Base-by-base conservation (phyloP, 2,888 invertebrate genomes). In the Agriopis leucophaearia region DNA sequence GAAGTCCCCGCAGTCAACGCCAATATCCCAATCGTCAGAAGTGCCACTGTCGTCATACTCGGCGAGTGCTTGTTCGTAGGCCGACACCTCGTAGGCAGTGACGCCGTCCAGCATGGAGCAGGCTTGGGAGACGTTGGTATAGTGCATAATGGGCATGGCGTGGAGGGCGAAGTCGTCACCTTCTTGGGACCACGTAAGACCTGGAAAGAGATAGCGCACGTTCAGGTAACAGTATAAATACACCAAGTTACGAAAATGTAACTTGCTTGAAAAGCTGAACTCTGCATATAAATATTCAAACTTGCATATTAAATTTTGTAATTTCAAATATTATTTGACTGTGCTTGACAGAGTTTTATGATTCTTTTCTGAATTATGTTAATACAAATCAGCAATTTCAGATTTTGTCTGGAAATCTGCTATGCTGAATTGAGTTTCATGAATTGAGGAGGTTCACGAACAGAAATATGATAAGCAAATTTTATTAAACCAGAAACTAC, bases 1-100 rank as follows among this genome's bases (percentile, higher is more conserved):
- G 81, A 96, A 96, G 79, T 96, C 96, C 0, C 96, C 96, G 82
- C 96, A 96, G 83, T 96, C 96, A 71, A 96, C 95, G 51, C 96
- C 96, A 70, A 95, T 94, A 83, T 96, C 96, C 91, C 96, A 96
- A 77, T 96, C 96, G 77, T 96, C 95, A 0, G 95, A 94, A 0
- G 94, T 88, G 55, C 88, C 86, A 0, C 90, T 87, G 74, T 95
- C 95, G 64, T 95, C 95, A 67, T 95, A 91, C 63, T 95, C 95
- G 0, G 95, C 95, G 8, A 95, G 88, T 0, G 96, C 95, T 70
- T 96, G 95, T 66, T 95, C 96, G 75, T 94, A 93, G 1, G 90
- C 90, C 0, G 92, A 87, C 0, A 95, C 95, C 64, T 96, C 96
- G 83, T 95, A 95, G 6, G 95, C 94, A 16, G 95, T 96, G 57